Base-by-base conservation (phyloP, 2,888 invertebrate genomes). In the Tethea ocularis region DNA sequence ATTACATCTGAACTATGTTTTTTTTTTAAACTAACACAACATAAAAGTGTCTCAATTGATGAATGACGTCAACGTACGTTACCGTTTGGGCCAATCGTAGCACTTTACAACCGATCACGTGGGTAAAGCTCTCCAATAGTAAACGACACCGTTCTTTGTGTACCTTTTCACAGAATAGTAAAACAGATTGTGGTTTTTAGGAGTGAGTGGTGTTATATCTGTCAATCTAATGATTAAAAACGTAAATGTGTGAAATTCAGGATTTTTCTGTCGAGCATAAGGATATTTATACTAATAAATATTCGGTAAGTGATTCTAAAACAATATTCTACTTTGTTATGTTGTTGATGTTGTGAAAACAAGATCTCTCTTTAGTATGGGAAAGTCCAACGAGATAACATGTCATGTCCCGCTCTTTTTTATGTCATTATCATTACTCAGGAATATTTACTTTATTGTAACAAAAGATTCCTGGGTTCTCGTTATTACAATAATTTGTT, bases 241-340 rank as follows among this genome's bases (percentile, higher is more conserved):
- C 91, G 88, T 93, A 93, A 90, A 95, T 95, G 95, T 95, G 94
- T 92, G 94, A 96, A 94, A 94, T 95, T 91, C 94, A 94, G 94
- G 95, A 95, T 94, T 95, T 94, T 93, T 94, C 94, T 76, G 87
- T 93, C 84, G 94, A 95, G 94, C 95, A 94, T 91, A 94, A 94
- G 92, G 94, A 95, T 93, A 94, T 94, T 88, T 94, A 94, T 88
- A 83, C 90, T 75, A 93, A 93, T 93, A 95, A 94, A 93, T 94
- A 95, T 94, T 94, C 94, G 94, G 96, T 96, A 92, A 95, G 96
- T 95, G 60, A 61, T 67, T 56, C 71, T 74, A 66, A 17, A 57
- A 64, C 57, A 41, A 51, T 65, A 65, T 52, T 64, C 61, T 61
- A 56, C 64, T 57, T 58, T 56, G 61, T 66, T 72, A 68, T 68